Percentiles rank a stretch among this genome's conserved stretches.
These are phyloP conservation scores for Choristoneura fumiferana DNA, from an alignment of 1,140 invertebrate genomes.

Conservation along the genomic window DNA sequence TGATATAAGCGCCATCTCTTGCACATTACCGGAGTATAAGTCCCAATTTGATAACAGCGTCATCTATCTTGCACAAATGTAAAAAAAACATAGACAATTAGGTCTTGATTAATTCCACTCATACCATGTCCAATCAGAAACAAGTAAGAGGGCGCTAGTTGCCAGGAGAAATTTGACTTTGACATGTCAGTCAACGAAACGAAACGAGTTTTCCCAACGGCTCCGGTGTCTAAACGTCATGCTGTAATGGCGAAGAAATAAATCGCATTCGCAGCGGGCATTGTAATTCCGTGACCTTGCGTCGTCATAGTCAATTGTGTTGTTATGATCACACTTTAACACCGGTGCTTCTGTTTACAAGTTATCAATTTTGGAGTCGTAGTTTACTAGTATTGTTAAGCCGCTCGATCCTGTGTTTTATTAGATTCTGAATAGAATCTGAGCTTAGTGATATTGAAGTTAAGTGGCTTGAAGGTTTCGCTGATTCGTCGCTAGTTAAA, in stretches of 20 bases:
- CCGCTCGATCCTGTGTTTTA: slow-evolving; percentile 15
- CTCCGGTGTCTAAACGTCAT: slow-evolving; percentile 53
- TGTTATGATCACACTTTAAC: slow-evolving; percentile 45
- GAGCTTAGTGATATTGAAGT: slow-evolving; percentile 30
- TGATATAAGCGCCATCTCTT: background rate
- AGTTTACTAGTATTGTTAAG: background rate
- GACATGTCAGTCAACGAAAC: slow-evolving; percentile 27
- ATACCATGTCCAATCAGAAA: background rate
- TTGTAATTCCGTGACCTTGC: slow-evolving; percentile 51
- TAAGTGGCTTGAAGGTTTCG: slow-evolving; percentile 39
- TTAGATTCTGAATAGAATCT: slow-evolving; percentile 17
- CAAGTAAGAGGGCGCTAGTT: slow-evolving; percentile 9
- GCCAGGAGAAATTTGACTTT: slow-evolving; percentile 22
- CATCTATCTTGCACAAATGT: background rate
- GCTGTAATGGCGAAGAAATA: slow-evolving; percentile 46
- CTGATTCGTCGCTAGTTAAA: slow-evolving; percentile 38
- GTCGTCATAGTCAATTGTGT: slow-evolving; percentile 38
- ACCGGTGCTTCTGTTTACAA: slow-evolving; percentile 68
- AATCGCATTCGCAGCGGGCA: slow-evolving; percentile 46
- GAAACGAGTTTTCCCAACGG: slow-evolving; percentile 52
- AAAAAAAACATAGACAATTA: slow-evolving; percentile 10
- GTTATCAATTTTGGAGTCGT: slow-evolving; percentile 33
- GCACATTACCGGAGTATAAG: background rate
- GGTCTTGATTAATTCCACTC: slow-evolving; percentile 1
- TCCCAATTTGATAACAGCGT: background rate